Conservation (phyloP, 1,140 invertebrate genomes). For the Cherax destructor region DNA sequence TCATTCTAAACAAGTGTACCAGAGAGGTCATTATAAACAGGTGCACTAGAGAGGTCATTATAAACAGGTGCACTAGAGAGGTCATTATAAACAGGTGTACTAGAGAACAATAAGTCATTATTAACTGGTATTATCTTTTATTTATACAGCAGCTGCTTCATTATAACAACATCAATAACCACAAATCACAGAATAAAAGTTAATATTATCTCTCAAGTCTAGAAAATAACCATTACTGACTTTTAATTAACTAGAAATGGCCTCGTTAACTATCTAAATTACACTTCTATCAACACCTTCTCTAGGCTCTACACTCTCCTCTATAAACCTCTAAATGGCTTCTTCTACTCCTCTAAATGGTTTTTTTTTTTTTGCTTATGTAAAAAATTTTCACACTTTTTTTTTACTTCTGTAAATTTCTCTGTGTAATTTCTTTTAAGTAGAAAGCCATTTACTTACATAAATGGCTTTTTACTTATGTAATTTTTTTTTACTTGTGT, state of each 20-base stretch:
- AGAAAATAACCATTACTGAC: conserved; percentile 57
- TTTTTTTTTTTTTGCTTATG: conserved; percentile 33
- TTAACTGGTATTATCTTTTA: too few relatives aligned
- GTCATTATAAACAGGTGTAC: too few relatives aligned
- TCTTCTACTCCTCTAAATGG: conserved; percentile 39
- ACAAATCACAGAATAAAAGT: conserved; percentile 69
- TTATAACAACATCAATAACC: conserved; percentile 56
- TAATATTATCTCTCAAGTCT: conserved; percentile 62
- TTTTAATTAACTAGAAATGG: conserved; percentile 57
- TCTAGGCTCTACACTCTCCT: conserved; percentile 23
- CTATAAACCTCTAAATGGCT: conserved; percentile 44
- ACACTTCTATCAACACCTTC: conserved; percentile 26
- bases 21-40: too few relatives aligned
- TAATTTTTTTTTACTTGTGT: too few relatives aligned
- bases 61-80: too few relatives aligned
- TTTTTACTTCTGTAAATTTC: neutral
- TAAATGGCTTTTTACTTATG: too few relatives aligned
- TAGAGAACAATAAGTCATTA: too few relatives aligned
- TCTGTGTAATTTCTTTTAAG: too few relatives aligned
- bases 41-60: too few relatives aligned
- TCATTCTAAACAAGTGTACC: too few relatives aligned
- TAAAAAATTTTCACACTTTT: conserved; percentile 41
- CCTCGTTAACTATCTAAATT: conserved; percentile 5
- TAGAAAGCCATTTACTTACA: too few relatives aligned
- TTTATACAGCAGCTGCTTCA: too few relatives aligned